Conservation (phyloP, 2,888 invertebrate species). For the Diachrysia chrysitis region DNA sequence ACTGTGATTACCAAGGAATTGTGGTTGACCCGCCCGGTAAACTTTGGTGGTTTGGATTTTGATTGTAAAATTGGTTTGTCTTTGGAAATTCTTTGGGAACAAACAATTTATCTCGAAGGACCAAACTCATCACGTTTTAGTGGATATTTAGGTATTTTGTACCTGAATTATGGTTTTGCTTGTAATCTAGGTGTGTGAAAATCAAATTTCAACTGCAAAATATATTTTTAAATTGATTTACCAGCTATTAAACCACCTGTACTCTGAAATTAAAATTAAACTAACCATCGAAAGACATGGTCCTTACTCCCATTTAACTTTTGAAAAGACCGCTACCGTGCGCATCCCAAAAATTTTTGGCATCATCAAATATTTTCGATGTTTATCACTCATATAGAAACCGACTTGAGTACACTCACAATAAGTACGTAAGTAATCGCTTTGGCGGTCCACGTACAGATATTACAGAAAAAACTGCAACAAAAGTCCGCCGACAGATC, state of each 20-base stretch:
- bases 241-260: no score
- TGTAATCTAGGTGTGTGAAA: no score
- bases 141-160: no score
- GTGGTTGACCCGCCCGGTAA: conserved; percentile 60
- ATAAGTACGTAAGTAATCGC: conserved; percentile 48
- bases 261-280: conserved; percentile 3
- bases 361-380: conserved; percentile 44
- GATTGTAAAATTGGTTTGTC: conserved; percentile 19
- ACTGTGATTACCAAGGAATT: conserved; percentile 60
- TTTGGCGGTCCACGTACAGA: conserved; percentile 59
- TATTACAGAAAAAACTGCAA: conserved; percentile 57
- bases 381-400: conserved; percentile 44
- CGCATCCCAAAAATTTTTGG: conserved; percentile 18
- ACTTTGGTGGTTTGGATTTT: conserved; percentile 42
- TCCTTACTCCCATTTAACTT: conserved; percentile 6
- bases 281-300: background rate
- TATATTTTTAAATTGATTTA: no score
- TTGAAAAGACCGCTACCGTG: conserved; percentile 33
- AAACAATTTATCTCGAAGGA: background rate
- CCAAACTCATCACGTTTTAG: background rate
- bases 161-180: no score
- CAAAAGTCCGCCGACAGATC: conserved; percentile 81
- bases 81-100: background rate
- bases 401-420: conserved; percentile 47
- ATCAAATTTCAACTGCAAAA: no score